These are phyloP conservation scores for Sarcophaga bullata DNA, from an alignment of 1,140 invertebrate genomes.

Conservation along the genomic window DNA sequence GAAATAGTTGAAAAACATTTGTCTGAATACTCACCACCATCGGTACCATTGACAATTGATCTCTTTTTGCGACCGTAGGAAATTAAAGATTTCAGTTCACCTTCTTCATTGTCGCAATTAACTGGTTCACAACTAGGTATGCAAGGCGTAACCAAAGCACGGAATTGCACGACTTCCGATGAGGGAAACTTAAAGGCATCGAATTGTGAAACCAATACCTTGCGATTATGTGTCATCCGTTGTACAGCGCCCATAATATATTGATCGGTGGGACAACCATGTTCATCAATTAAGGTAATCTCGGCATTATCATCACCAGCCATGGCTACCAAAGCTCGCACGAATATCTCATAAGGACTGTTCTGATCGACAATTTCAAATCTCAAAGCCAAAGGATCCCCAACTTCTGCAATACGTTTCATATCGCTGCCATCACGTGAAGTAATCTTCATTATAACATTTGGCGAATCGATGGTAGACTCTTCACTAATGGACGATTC, in stretches of 20 bases:
- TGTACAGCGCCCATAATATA: conserved; percentile 92
- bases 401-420: conserved; percentile 85
- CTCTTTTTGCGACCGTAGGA: conserved; percentile 72
- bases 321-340: conserved; percentile 92
- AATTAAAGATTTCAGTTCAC: conserved; percentile 72
- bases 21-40: conserved; percentile 36
- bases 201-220: conserved; percentile 86
- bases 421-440: conserved; percentile 79
- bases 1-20: background rate
- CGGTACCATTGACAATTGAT: conserved; percentile 55
- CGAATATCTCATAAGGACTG: conserved; percentile 94
- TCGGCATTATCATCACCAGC: conserved; percentile 91
- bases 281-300: conserved; percentile 90
- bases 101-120: conserved; percentile 83
- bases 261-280: conserved; percentile 91
- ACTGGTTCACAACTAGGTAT: conserved; percentile 91
- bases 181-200: conserved; percentile 98
- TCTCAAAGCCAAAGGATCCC: conserved; percentile 87
- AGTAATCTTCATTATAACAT: conserved; percentile 95
- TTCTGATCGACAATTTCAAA: conserved; percentile 92
- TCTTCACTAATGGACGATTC: conserved; percentile 81
- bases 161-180: conserved; percentile 93
- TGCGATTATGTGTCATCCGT: conserved; percentile 80
- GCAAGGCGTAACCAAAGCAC: conserved; percentile 91
- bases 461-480: conserved; percentile 90